Evolutionary conservation across 2,888 invertebrate species (phyloP).

Genomic region (Holacanthella duospinosa): DNA sequence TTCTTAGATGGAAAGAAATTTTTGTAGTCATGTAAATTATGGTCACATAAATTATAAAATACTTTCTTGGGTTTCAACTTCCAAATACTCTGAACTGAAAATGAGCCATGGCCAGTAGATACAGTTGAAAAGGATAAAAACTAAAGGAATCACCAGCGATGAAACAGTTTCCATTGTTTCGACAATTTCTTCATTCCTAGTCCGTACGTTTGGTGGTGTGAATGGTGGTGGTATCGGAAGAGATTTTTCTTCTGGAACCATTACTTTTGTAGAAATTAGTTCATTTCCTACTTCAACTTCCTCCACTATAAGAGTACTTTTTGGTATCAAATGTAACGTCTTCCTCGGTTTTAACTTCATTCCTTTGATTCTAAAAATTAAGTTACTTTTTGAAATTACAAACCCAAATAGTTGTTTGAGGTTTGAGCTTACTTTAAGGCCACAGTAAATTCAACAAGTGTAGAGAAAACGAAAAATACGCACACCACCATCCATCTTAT

Average conservation of each 20-base stretch:
- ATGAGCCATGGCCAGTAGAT: constrained; percentile 38
- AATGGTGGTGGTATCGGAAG: background rate
- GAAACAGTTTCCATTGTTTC: constrained; percentile 33
- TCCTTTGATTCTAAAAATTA: background rate
- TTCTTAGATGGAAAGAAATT: too few species aligned
- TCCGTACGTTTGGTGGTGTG: background rate
- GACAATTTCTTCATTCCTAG: background rate
- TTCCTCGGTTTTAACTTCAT: background rate
- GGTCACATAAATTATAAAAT: too few species aligned
- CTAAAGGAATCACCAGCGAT: constrained; percentile 32
- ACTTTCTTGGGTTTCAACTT: too few species aligned
- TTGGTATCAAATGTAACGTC: too few species aligned
- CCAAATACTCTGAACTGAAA: too few species aligned
- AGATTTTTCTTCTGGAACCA: too few species aligned
- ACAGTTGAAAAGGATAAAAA: constrained; percentile 36
- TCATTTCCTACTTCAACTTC: too few species aligned
- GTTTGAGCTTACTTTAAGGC: background rate
- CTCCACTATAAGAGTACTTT: too few species aligned
- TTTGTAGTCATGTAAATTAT: too few species aligned
- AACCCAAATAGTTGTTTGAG: too few species aligned
- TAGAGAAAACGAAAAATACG: constrained; percentile 35
- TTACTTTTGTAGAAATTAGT: too few species aligned
- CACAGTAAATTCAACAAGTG: constrained; percentile 35
- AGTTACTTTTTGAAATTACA: background rate
- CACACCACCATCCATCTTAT: constrained; percentile 37